phyloP scores from a whole-genome alignment of 2,113 vertebrate species.

The Lepus timidus region DNA sequence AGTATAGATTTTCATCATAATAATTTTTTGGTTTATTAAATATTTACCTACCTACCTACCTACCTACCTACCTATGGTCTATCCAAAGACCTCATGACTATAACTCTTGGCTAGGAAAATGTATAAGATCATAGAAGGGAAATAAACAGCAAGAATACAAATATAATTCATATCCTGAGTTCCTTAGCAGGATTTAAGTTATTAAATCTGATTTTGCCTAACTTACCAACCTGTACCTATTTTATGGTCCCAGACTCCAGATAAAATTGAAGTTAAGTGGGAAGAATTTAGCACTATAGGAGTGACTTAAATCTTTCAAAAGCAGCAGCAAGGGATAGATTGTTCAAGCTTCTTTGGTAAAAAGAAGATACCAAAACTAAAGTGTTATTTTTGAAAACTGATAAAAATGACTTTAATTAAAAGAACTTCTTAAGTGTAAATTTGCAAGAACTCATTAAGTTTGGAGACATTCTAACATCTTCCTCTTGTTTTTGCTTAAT shows the following conservation, averaged over 20 bases:
- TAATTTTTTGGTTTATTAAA: neutral
- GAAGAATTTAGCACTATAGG: neutral
- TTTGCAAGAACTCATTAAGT: neutral
- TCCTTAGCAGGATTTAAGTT: neutral
- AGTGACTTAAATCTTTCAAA: neutral
- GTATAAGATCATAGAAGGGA: neutral
- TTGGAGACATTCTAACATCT: neutral
- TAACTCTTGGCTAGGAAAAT: neutral
- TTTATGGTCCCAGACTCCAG: neutral
- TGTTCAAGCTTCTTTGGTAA: neutral
- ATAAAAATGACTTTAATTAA: neutral
- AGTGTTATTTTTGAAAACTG: neutral
- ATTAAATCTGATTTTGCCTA: neutral
- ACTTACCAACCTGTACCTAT: neutral
- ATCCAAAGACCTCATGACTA: neutral
- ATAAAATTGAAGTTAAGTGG: neutral
- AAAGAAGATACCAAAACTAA: neutral
- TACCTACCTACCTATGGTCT: neutral
- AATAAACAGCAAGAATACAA: neutral
- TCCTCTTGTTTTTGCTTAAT: conserved; percentile 2
- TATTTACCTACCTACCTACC: neutral
- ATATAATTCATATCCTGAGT: neutral
- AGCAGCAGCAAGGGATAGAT: neutral
- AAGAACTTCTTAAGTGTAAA: conserved; percentile 22
- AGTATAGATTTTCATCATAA: conserved; percentile 42